Conservation (phyloP, 2,113 vertebrate species). For the Acanthochromis polyacanthus region DNA sequence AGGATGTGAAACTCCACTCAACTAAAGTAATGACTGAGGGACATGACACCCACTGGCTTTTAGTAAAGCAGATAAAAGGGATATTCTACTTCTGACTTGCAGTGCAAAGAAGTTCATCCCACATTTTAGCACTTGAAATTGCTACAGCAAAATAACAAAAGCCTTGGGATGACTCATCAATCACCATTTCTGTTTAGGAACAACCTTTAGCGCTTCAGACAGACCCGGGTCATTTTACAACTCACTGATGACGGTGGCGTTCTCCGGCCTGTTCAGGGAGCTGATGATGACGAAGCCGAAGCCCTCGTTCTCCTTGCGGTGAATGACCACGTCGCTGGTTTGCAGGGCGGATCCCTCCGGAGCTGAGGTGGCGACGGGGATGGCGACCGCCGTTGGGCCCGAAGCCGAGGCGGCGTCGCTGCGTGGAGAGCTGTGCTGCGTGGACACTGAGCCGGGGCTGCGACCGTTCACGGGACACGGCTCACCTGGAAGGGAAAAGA, state of each 20-base stretch:
- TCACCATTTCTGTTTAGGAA: neutral
- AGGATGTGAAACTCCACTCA: conserved; percentile 4
- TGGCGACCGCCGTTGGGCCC: conserved; percentile 68
- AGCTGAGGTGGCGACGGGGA: conserved; percentile 68
- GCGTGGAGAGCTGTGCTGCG: conserved; percentile 96
- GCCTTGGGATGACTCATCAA: neutral
- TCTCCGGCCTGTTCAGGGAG: conserved; percentile 96
- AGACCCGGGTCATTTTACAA: conserved; percentile 33
- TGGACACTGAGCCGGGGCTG: conserved; percentile 93
- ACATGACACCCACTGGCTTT: conserved; percentile 14
- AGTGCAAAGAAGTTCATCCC: too few relatives aligned
- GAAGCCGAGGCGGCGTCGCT: conserved; percentile 88
- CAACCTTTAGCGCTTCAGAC: conserved; percentile 9
- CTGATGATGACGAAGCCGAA: conserved; percentile 99
- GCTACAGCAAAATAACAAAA: neutral
- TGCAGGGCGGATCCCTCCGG: conserved; percentile 89
- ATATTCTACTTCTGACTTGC: neutral
- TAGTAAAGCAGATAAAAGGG: neutral
- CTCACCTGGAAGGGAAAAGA: conserved; percentile 87
- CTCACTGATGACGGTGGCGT: conserved; percentile 94
- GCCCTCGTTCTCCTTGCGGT: conserved; percentile 97
- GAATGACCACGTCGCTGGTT: conserved; percentile 94
- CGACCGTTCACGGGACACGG: conserved; percentile 94
- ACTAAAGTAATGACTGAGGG: conserved; percentile 10
- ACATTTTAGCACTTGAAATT: neutral